phyloP scores from a whole-genome alignment of 2,113 vertebrate species.

The Bagarius yarrelli region DNA sequence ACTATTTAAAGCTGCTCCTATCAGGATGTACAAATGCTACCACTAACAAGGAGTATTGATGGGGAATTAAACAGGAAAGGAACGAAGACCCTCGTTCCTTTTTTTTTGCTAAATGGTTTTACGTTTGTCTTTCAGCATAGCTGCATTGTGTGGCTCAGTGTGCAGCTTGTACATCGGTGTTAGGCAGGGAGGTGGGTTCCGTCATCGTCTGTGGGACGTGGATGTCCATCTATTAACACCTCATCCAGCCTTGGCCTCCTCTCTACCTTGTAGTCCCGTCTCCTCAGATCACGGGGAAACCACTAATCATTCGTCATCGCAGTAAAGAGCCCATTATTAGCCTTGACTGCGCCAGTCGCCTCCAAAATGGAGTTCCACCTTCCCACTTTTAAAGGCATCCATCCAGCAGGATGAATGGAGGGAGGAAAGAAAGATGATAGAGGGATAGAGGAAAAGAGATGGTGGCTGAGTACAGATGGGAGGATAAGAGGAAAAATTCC shows the following conservation, averaged over 20 bases:
- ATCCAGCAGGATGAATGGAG: slow-evolving; percentile 35
- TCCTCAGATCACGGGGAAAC: slow-evolving; percentile 47
- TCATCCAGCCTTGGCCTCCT: slow-evolving; percentile 33
- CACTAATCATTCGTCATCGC: slow-evolving; percentile 46
- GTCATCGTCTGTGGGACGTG: slow-evolving; percentile 35
- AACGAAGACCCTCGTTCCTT: slow-evolving; percentile 32
- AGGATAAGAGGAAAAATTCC: slow-evolving; percentile 41
- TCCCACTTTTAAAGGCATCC: slow-evolving; percentile 47
- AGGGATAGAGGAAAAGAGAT: slow-evolving; percentile 34
- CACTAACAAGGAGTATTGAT: slow-evolving; percentile 9
- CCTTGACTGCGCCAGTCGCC: slow-evolving; percentile 22
- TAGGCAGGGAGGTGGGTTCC: slow-evolving; percentile 8
- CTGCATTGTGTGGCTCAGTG: slow-evolving; percentile 30
- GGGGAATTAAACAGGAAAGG: slow-evolving; percentile 27
- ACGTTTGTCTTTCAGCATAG: slow-evolving; percentile 42
- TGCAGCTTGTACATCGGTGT: slow-evolving; percentile 35
- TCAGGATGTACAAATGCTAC: slow-evolving; percentile 4
- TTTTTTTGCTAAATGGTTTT: slow-evolving; percentile 36
- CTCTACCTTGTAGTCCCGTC: slow-evolving; percentile 38
- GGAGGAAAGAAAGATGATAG: slow-evolving; percentile 35
- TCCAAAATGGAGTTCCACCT: slow-evolving; percentile 31
- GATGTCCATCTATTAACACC: slow-evolving; percentile 48
- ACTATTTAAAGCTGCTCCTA: slow-evolving; percentile 24
- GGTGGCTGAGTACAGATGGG: slow-evolving; percentile 37
- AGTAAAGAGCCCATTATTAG: slow-evolving; percentile 51